Evolutionary conservation across 2,888 invertebrate genomes (phyloP).

Genomic region (Andrena marginata): DNA sequence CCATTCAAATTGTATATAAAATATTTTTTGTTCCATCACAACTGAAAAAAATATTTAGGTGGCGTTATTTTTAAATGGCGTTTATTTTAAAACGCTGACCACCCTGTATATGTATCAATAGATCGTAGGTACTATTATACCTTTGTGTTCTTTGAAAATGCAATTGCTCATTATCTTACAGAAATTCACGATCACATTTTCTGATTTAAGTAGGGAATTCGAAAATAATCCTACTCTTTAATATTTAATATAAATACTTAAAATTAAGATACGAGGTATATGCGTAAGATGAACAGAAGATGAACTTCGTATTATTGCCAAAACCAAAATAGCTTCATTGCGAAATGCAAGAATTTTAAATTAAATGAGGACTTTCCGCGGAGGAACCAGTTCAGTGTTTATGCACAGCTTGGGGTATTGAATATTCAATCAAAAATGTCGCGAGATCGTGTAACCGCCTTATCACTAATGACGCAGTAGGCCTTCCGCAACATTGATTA

Average conservation of each 20-base stretch:
- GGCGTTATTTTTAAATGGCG: too few relatives aligned
- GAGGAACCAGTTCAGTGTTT: too few relatives aligned
- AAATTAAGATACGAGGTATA: not conserved
- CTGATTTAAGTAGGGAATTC: conserved; percentile 33
- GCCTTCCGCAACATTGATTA: conserved; percentile 40
- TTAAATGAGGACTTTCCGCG: too few relatives aligned
- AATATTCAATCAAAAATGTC: conserved; percentile 51
- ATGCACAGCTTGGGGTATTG: too few relatives aligned
- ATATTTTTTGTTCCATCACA: too few relatives aligned
- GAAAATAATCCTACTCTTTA: conserved; percentile 3
- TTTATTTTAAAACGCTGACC: not conserved
- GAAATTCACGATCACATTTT: conserved; percentile 19
- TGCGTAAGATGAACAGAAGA: not conserved
- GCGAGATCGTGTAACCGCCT: not conserved
- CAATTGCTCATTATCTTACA: conserved; percentile 16
- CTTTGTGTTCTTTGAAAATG: conserved; percentile 27
- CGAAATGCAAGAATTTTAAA: too few relatives aligned
- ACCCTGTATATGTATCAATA: conserved; percentile 3
- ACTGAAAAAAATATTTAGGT: conserved; percentile 19
- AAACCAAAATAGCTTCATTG: too few relatives aligned
- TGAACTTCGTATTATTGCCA: too few relatives aligned
- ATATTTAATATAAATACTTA: conserved; percentile 1
- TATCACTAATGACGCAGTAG: conserved; percentile 44
- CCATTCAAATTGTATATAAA: too few relatives aligned
- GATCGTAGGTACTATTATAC: not conserved